Evolutionary conservation across 1,140 invertebrate species (phyloP), one percentile per base, ranked within the genome.

Genomic region (Palaemon carinicauda): DNA sequence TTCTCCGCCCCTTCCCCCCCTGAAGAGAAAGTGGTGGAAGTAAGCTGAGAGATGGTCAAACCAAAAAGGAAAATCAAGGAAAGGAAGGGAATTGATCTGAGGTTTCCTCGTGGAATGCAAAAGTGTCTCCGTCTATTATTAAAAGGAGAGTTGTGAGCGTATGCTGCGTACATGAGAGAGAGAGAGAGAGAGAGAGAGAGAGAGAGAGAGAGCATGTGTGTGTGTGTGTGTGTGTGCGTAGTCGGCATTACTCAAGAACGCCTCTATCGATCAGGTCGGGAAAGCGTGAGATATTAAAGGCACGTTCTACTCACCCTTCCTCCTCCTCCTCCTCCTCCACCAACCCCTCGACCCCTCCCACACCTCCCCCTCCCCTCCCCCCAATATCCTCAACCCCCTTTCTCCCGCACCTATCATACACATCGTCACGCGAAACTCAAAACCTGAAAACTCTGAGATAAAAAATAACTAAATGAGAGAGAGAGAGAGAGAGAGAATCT

Each of bases 161-260:
- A 41, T 41, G 41, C 41, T 41, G 41, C 41, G 41, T 41, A 41
- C 41, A 41, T 41, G n/a, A n/a, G n/a, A n/a, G n/a, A n/a, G n/a
- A n/a, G n/a, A n/a, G n/a, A n/a, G n/a, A n/a, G n/a, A n/a, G n/a
- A n/a, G n/a, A n/a, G n/a, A n/a, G n/a, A n/a, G n/a, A n/a, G n/a
- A n/a, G n/a, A n/a, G n/a, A n/a, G n/a, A n/a, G n/a, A n/a, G n/a
- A n/a, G n/a, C n/a, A 41, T 50, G 74, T 53, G 74, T 53, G 74
- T 77, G 74, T 77, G 33, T 50, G 41, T 77, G 74, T 21, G 74
- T 77, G 33, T 77, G 41, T 41, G 74, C 27, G 74, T 53, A n/a
- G 71, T 10, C 60, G 24, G 60, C 60, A 69, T 69, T 69, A 27
- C 21, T 27, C 24, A 27, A 69, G 29, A 69, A 27, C 21, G 21